These are phyloP conservation scores for Ictidomys tridecemlineatus DNA, from an alignment of 2,113 vertebrate species.

Conservation along the genomic window DNA sequence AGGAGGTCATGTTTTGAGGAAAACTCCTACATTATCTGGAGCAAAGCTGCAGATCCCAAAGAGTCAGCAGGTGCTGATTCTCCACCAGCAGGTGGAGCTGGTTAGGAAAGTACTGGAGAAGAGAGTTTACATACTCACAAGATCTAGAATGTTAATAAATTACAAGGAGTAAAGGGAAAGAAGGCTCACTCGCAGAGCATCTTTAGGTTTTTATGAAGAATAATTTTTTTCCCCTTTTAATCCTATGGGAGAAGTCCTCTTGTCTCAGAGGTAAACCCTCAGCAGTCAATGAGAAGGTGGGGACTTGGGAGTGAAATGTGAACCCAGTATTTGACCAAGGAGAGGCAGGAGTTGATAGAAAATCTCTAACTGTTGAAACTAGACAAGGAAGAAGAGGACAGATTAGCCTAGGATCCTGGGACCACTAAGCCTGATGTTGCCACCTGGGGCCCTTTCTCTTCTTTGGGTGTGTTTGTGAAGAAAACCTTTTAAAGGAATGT, in stretches of 20 bases:
- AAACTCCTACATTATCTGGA: constrained; percentile 69
- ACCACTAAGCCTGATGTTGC: background rate
- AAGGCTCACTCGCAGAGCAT: background rate
- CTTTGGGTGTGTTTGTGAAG: background rate
- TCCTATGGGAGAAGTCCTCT: background rate
- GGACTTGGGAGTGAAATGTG: background rate
- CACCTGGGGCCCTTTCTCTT: background rate
- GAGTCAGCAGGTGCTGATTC: background rate
- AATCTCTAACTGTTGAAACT: background rate
- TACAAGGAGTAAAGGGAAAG: background rate
- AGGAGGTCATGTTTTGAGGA: constrained; percentile 79
- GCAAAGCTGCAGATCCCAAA: background rate
- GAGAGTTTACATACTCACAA: background rate
- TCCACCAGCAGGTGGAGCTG: constrained; percentile 80
- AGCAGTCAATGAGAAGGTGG: background rate
- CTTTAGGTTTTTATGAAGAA: background rate
- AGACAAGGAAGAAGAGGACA: background rate
- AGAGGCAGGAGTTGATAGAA: background rate
- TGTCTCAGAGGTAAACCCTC: background rate
- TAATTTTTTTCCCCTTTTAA: background rate
- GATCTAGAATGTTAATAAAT: background rate
- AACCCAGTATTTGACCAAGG: background rate
- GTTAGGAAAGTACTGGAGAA: constrained; percentile 55
- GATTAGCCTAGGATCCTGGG: background rate
- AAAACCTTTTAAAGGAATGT: background rate